phyloP scores from a whole-genome alignment of 1,140 invertebrate species.

The Choristoneura fumiferana region DNA sequence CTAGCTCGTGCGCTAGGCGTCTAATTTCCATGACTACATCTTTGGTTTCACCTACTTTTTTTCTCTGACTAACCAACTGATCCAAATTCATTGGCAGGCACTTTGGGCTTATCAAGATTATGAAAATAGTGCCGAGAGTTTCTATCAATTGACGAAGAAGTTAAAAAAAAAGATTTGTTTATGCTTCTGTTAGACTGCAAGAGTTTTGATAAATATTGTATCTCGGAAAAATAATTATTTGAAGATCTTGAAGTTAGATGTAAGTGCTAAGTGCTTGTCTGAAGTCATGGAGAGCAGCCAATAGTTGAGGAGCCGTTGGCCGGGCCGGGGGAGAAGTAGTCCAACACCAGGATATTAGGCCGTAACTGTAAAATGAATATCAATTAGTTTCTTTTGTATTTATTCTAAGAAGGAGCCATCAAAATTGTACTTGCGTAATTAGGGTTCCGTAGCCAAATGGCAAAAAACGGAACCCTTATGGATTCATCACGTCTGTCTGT shows the following conservation, averaged over 20 bases:
- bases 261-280: slow-evolving; percentile 89
- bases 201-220: not conserved
- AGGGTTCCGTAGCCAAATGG: too few species aligned
- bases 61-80: slow-evolving; percentile 23
- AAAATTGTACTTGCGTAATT: too few species aligned
- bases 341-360: slow-evolving; percentile 96
- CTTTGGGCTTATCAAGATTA: slow-evolving; percentile 23
- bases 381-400: not conserved
- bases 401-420: too few species aligned
- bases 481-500: too few species aligned
- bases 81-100: slow-evolving; percentile 28
- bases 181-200: not conserved
- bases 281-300: slow-evolving; percentile 93
- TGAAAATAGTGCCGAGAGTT: slow-evolving; percentile 22
- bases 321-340: slow-evolving; percentile 86
- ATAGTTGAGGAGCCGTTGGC: slow-evolving; percentile 90
- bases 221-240: not conserved
- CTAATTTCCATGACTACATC: not conserved
- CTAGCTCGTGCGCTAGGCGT: slow-evolving; percentile 5
- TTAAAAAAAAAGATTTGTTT: not conserved
- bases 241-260: slow-evolving; percentile 74
- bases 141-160: slow-evolving; percentile 4
- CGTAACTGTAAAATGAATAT: slow-evolving; percentile 82
- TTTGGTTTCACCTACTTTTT: not conserved
- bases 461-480: too few species aligned